Conservation (phyloP, 2,797 vertebrate species). For the Aeoliscus strigatus region DNA sequence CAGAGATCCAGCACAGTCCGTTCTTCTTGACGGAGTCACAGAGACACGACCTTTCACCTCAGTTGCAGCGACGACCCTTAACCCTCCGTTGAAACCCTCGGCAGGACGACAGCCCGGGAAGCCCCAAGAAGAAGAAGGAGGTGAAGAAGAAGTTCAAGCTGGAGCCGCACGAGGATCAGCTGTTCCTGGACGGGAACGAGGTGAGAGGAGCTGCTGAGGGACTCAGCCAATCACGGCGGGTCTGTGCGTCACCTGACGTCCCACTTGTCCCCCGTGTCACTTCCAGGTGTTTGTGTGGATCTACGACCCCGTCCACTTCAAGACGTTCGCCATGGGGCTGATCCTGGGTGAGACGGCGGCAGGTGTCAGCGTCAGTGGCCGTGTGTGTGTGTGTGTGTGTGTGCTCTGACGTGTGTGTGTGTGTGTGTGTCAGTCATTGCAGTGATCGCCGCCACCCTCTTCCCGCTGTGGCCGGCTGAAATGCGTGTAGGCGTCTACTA, state of each 20-base stretch:
- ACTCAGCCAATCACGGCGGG: too few species aligned
- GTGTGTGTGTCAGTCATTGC: slow-evolving; percentile 83
- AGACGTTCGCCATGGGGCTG: slow-evolving; percentile 98
- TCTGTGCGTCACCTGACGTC: too few species aligned
- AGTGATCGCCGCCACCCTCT: slow-evolving; percentile 95
- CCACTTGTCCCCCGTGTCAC: background rate
- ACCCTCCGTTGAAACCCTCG: too few species aligned
- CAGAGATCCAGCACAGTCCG: too few species aligned
- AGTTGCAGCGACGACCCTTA: too few species aligned
- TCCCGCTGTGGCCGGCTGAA: slow-evolving; percentile 98
- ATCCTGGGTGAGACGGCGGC: slow-evolving; percentile 85
- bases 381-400: too few species aligned
- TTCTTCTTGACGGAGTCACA: too few species aligned
- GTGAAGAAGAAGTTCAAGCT: slow-evolving; percentile 98
- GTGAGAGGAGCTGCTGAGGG: slow-evolving; percentile 53
- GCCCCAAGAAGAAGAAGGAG: slow-evolving; percentile 95
- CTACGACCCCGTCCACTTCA: slow-evolving; percentile 98
- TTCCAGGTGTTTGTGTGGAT: slow-evolving; percentile 95
- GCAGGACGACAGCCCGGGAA: slow-evolving; percentile 92
- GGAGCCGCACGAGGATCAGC: slow-evolving; percentile 94
- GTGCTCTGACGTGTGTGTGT: too few species aligned
- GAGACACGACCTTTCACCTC: too few species aligned
- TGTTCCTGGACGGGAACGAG: slow-evolving; percentile 97
- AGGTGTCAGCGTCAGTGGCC: too few species aligned
- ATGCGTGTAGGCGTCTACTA: slow-evolving; percentile 99